Percentiles rank a stretch among this genome's conserved stretches.
phyloP scores from a whole-genome alignment of 2,888 invertebrate species.

The Keiferia lycopersicella region DNA sequence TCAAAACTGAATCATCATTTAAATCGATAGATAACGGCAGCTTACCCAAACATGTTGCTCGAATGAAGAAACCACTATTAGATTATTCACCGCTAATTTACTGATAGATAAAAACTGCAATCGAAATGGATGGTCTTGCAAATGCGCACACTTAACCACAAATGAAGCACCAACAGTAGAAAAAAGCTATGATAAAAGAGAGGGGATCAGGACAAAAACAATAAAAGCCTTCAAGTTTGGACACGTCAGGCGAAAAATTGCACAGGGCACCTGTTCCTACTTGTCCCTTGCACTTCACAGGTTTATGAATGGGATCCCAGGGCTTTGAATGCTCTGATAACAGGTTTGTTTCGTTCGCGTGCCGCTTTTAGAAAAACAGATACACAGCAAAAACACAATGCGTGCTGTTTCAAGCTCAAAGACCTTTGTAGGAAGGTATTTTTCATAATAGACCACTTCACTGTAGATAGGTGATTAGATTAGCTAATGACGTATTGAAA shows the following conservation, averaged over 20 bases:
- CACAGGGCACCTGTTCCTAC: slow-evolving; percentile 8
- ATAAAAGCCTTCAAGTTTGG: slow-evolving; percentile 5
- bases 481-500: too few species aligned
- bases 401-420: not conserved
- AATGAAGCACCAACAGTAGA: not conserved
- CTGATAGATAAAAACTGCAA: slow-evolving; percentile 10
- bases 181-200: slow-evolving; percentile 3
- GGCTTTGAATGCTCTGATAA: not conserved
- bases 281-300: not conserved
- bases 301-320: not conserved
- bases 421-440: not conserved
- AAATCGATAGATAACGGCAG: not conserved
- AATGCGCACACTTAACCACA: not conserved
- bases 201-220: slow-evolving; percentile 4
- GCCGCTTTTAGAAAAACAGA: not conserved
- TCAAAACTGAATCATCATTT: slow-evolving; percentile 2
- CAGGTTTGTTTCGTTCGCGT: slow-evolving; percentile 1
- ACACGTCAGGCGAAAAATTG: slow-evolving; percentile 5
- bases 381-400: not conserved
- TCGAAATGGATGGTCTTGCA: not conserved
- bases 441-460: not conserved
- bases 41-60: slow-evolving; percentile 9
- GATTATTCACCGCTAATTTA: not conserved
- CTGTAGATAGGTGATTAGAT: too few species aligned
- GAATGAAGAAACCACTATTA: not conserved